Evolutionary conservation across 2,113 vertebrate species (phyloP).

Genomic region (Oryzias celebensis): DNA sequence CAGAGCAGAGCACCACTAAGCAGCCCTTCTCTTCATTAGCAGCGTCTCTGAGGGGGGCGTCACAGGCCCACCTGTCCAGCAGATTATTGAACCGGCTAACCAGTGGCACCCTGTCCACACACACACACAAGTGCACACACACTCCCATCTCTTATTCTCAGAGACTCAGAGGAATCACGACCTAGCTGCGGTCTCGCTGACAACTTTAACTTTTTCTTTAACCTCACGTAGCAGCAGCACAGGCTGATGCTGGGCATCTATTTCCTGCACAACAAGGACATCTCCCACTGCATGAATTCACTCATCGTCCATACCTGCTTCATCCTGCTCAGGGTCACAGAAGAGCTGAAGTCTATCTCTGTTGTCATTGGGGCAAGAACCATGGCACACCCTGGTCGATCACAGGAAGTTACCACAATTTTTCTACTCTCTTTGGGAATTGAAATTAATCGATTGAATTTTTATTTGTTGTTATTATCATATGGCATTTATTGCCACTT

Average conservation of each 20-base stretch:
- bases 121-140: constrained; percentile 46
- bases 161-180: constrained; percentile 71
- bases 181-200: constrained; percentile 58
- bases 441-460: background rate
- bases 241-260: constrained; percentile 5
- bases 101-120: constrained; percentile 74
- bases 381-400: background rate
- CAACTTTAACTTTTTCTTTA: constrained; percentile 66
- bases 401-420: background rate
- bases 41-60: constrained; percentile 83
- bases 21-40: constrained; percentile 98
- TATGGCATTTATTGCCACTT: constrained; percentile 15
- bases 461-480: constrained; percentile 1
- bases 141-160: constrained; percentile 61
- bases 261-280: constrained; percentile 30
- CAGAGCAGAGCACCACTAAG: constrained; percentile 87
- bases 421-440: background rate
- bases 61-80: constrained; percentile 93
- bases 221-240: constrained; percentile 46
- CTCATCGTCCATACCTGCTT: background rate
- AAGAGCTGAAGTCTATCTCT: background rate
- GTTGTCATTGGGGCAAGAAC: background rate
- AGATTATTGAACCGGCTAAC: constrained; percentile 93
- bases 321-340: background rate
- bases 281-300: constrained; percentile 50